Percentiles rank a stretch among this genome's conserved stretches.
Conservation (phyloP, 2,113 vertebrate species). For the Albula glossodonta region DNA sequence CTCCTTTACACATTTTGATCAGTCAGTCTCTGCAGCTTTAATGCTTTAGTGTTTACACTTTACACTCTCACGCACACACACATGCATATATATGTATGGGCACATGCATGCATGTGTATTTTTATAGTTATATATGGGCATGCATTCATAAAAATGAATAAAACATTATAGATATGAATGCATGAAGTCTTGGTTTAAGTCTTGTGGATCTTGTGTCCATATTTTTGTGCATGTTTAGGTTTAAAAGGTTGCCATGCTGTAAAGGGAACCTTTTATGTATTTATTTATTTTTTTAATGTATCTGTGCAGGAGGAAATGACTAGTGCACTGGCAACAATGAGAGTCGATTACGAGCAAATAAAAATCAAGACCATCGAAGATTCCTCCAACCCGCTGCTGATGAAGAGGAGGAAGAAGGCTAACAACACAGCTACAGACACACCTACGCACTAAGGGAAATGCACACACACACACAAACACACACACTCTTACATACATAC, state of each 20-base stretch:
- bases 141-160: too few species aligned
- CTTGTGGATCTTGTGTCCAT: too few species aligned
- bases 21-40: too few species aligned
- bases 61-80: too few species aligned
- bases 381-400: conserved; percentile 81
- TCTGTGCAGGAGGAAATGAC: conserved; percentile 82
- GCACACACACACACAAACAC: neutral
- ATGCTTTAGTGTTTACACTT: too few species aligned
- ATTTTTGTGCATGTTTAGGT: neutral
- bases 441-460: conserved; percentile 35
- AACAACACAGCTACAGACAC: conserved; percentile 48
- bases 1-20: too few species aligned
- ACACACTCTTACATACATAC: neutral
- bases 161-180: too few species aligned
- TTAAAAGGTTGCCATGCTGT: neutral
- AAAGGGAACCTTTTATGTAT: neutral
- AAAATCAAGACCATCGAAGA: conserved; percentile 86
- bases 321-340: conserved; percentile 83
- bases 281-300: neutral
- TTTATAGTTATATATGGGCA: too few species aligned
- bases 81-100: too few species aligned
- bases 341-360: conserved; percentile 86
- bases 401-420: conserved; percentile 80
- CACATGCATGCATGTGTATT: too few species aligned
- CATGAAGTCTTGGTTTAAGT: too few species aligned